Conservation (phyloP, 2,888 invertebrate species). For the Lepas anatifera region DNA sequence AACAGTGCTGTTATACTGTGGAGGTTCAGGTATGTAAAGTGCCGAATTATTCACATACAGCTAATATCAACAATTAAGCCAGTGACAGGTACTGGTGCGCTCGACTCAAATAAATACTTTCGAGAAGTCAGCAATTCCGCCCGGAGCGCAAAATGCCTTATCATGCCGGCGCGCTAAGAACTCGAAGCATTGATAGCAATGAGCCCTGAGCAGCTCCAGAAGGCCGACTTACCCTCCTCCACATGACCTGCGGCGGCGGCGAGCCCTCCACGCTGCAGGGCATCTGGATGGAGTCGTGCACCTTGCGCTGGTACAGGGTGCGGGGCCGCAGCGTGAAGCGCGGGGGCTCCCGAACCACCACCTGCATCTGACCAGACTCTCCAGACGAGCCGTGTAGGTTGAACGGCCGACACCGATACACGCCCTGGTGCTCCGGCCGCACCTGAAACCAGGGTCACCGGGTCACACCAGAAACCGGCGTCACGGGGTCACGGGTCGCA, state of each 20-base stretch:
- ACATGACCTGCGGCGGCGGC: conserved; percentile 75
- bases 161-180: too few species aligned
- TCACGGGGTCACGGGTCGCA: too few species aligned
- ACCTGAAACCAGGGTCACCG: conserved; percentile 38
- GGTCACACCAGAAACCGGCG: background rate
- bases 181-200: too few species aligned
- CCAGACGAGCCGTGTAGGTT: conserved; percentile 90
- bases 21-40: too few species aligned
- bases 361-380: conserved; percentile 68
- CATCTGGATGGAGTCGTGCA: conserved; percentile 85
- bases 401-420: conserved; percentile 89
- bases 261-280: conserved; percentile 87
- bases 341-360: conserved; percentile 83
- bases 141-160: too few species aligned
- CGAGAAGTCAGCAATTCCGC: too few species aligned
- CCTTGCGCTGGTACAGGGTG: conserved; percentile 77
- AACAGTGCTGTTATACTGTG: too few species aligned
- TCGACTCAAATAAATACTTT: too few species aligned
- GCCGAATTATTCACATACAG: too few species aligned
- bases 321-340: conserved; percentile 81
- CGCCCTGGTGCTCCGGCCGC: conserved; percentile 81
- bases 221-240: conserved; percentile 69
- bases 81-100: too few species aligned
- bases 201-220: too few species aligned
- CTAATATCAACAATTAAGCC: too few species aligned